Evolutionary conservation across 2,888 invertebrate species (phyloP), one percentile per base, ranked within the genome.

Genomic region (Nomada lathburiana): DNA sequence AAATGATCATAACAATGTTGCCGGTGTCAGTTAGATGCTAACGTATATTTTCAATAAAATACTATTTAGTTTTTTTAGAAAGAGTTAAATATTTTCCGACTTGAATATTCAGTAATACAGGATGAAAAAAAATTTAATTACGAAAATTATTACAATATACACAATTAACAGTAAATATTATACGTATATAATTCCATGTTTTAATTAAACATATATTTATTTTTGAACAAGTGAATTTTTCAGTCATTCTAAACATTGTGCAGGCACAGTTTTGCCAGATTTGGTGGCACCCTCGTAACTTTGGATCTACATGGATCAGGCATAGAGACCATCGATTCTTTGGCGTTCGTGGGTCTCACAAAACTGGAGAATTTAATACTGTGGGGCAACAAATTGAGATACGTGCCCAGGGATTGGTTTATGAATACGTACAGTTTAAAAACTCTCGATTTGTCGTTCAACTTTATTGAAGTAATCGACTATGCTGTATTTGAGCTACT

Each of bases 401-500:
- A 60, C 68, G 80, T 92, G 36, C 44, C 73, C 0, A 78, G 68
- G 2, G 75, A 77, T 16, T 91, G 90, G 91, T 92, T 93, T 59
- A 16, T 26, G 23, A 81, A 90, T 76, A 75, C 87, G 42, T 60
- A 79, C n/a, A 90, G 84, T 18, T 79, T 93, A 47, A 85, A 83
- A 23, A 84, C 86, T 16, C 87, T 93, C 20, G 93, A 93, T 60
- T 18, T 93, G 9, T 93, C 93, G 4, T 93, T 92, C 75, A 93
- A 92, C 73, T 36, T 63, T 4, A 90, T 93, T 52, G 42, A 73
- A 29, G 80, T 71, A 20, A 89, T 92, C 26, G 90, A 92, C 20
- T 83, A 85, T n/a, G 16, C 20, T 0, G 82, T 89, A 20, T 92
- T 86, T 64, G 78, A 65, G 29, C 75, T 67, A 76, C 76, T 92